phyloP scores from a whole-genome alignment of 2,888 invertebrate genomes.

The Zootermopsis nevadensis region DNA sequence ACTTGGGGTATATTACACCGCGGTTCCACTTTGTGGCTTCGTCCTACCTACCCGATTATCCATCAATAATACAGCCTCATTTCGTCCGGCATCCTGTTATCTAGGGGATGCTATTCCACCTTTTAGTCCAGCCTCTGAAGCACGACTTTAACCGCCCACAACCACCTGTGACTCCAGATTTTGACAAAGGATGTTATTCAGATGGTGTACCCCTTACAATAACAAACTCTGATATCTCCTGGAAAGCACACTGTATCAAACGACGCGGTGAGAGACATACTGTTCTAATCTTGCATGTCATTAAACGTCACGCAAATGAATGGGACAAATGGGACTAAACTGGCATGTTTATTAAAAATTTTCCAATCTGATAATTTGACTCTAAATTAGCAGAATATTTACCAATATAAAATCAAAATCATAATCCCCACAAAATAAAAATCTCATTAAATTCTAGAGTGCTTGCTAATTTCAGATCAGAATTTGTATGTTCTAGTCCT shows the following conservation, averaged over 20 bases:
- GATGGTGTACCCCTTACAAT: neutral
- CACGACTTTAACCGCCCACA: conserved; percentile 18
- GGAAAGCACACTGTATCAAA: neutral
- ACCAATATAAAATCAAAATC: too few species aligned
- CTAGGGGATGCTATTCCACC: conserved; percentile 8
- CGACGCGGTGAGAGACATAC: too few species aligned
- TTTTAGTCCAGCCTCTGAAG: conserved; percentile 18
- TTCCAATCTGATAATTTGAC: too few species aligned
- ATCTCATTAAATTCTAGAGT: too few species aligned
- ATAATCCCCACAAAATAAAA: too few species aligned
- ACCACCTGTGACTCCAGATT: conserved; percentile 5
- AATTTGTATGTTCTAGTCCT: too few species aligned
- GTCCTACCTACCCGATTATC: conserved; percentile 31
- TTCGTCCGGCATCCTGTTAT: conserved; percentile 26
- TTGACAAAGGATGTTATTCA: neutral
- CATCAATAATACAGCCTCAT: conserved; percentile 36
- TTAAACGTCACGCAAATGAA: too few species aligned
- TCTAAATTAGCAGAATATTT: too few species aligned
- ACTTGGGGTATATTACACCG: neutral
- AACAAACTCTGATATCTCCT: neutral
- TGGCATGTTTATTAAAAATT: too few species aligned
- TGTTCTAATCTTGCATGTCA: too few species aligned
- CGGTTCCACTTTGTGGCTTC: neutral
- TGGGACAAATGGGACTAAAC: too few species aligned
- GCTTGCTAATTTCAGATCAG: too few species aligned